Conservation (phyloP, 2,113 vertebrate genomes). For the Anarhynchus alexandrinus region DNA sequence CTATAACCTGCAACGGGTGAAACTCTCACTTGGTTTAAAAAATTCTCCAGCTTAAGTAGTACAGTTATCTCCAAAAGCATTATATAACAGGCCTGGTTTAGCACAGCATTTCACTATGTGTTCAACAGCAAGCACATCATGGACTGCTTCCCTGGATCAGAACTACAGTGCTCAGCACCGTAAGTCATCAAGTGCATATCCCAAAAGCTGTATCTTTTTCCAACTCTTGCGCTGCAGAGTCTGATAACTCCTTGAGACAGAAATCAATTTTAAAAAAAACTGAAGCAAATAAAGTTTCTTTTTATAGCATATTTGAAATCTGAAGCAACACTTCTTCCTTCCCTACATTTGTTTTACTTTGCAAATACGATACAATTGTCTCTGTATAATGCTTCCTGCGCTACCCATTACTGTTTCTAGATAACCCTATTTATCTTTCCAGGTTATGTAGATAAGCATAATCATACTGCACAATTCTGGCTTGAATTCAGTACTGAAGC, state of each 20-base stretch:
- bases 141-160: not conserved
- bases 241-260: not conserved
- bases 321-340: not conserved
- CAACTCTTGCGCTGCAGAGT: not conserved
- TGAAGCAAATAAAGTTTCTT: not conserved
- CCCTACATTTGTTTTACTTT: not conserved
- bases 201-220: not conserved
- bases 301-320: not conserved
- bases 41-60: not conserved
- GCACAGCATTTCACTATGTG: not conserved
- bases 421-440: not conserved
- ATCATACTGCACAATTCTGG: not conserved
- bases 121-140: not conserved
- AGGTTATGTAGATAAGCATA: not conserved
- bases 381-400: not conserved
- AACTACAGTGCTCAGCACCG: fast-evolving
- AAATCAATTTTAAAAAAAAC: not conserved
- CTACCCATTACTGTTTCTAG: not conserved
- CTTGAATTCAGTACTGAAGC: not conserved
- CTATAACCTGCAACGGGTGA: not conserved
- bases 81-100: not conserved
- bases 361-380: not conserved
- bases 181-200: not conserved
- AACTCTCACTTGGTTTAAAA: not conserved
- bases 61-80: not conserved